Evolutionary conservation across 1,140 invertebrate species (phyloP).

Genomic region (Ooceraea biroi): DNA sequence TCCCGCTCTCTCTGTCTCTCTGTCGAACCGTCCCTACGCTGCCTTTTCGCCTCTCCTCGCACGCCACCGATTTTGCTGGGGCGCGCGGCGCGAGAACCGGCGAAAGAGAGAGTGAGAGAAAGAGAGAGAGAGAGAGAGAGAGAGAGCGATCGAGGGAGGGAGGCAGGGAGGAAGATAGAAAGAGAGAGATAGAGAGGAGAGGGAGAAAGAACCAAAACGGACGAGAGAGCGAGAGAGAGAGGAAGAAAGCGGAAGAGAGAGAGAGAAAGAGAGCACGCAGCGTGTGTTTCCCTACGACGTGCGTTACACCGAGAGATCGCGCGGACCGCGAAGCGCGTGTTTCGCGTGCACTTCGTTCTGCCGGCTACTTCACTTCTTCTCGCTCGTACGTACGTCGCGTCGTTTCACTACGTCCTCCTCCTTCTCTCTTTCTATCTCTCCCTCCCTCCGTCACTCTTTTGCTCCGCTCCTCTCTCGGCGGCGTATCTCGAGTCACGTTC

Average conservation of each 20-base stretch:
- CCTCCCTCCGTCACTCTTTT: constrained; percentile 26
- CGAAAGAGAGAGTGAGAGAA: constrained; percentile 22
- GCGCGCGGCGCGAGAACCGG: constrained; percentile 65
- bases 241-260: constrained; percentile 37
- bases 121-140: constrained; percentile 25
- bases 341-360: constrained; percentile 63
- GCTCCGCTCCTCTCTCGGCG: background rate
- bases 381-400: constrained; percentile 47
- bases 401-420: constrained; percentile 28
- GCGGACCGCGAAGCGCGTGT: constrained; percentile 70
- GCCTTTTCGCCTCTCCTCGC: constrained; percentile 66
- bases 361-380: constrained; percentile 24
- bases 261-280: constrained; percentile 57
- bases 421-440: constrained; percentile 9
- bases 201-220: constrained; percentile 35
- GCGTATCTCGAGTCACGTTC: constrained; percentile 32
- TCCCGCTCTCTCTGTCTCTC: background rate
- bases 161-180: constrained; percentile 21
- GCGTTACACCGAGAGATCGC: constrained; percentile 73
- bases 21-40: constrained; percentile 45
- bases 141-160: constrained; percentile 1
- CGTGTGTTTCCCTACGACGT: constrained; percentile 70
- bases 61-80: constrained; percentile 65
- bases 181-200: constrained; percentile 34
- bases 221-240: constrained; percentile 38